Base-by-base conservation (phyloP, 2,113 vertebrate species). In the Cephalopterus ornatus region DNA sequence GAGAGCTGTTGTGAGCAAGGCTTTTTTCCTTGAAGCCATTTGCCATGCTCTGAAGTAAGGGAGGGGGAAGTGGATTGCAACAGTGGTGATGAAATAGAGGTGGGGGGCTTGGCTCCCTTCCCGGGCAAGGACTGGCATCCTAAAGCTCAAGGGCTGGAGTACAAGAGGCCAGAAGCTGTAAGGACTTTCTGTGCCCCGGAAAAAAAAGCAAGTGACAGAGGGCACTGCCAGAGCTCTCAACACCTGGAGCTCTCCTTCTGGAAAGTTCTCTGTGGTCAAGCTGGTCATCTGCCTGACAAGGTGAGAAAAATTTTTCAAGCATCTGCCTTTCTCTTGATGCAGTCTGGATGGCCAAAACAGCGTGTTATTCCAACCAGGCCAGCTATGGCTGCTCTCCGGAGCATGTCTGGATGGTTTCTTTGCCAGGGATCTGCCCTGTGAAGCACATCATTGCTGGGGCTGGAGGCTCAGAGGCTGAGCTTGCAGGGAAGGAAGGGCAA, bases 301-400 rank as follows among this genome's bases (percentile, higher is more conserved):
- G 47, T 85, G 24, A 73, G 56, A 50, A 81, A 58, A 66, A 24
- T 14, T 50, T 58, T 59, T 19, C n/a, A 6, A 58, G 68, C 10
- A 8, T 23, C 68, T 55, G 84, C n/a, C 42, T 65, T 83, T 47
- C 23, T 39, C 67, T 66, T 12, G 11, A 0, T 58, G 28, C 14
- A 56, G 12, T 19, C 14, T 42, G 10, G 28, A 58, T 41, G n/a
- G 56, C 71, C 28, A 24, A 24, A 72, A 17, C 8, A 0, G 3
- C 5, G 8, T 41, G 24, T 66, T 61, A 41, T 47, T 71, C 47
- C 32, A 63, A 2, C 20, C 17, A 24, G 63, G 16, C 18, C 89
- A 35, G 74, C 30, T 33, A 21, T 6, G 0, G 0, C 32, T 61
- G 65, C 52, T 75, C 73, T 61, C 30, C 0, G 0, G 61, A 87